Evolutionary conservation across 2,113 vertebrate species (phyloP).

Genomic region (Australoheros scitulus): DNA sequence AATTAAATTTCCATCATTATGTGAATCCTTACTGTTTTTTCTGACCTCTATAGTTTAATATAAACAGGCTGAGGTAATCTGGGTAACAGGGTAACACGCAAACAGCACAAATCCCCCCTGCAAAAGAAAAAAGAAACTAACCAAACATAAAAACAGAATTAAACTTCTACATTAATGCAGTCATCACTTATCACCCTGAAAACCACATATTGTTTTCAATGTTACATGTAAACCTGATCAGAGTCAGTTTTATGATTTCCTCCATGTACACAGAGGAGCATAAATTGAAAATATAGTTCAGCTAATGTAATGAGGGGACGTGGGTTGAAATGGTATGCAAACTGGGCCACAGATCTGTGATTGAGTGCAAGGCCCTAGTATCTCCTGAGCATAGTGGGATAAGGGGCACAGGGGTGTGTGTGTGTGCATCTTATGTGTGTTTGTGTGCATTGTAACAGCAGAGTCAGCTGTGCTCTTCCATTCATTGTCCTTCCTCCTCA

Average conservation of each 20-base stretch:
- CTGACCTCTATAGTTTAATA: neutral
- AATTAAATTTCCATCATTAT: neutral
- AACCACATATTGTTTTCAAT: constrained; percentile 21
- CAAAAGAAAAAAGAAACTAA: neutral
- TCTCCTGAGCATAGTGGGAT: constrained; percentile 67
- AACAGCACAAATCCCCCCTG: constrained; percentile 15
- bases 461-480: constrained; percentile 24
- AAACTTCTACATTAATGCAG: constrained; percentile 23
- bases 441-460: constrained; percentile 27
- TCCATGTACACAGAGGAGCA: neutral
- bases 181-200: constrained; percentile 15
- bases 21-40: neutral
- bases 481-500: constrained; percentile 90
- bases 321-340: constrained; percentile 51
- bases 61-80: constrained; percentile 7
- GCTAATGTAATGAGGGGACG: constrained; percentile 35
- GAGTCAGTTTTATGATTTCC: constrained; percentile 60
- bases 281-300: constrained; percentile 48
- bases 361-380: constrained; percentile 48
- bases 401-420: constrained; percentile 58
- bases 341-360: constrained; percentile 50
- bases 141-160: constrained; percentile 15
- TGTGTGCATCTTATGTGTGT: constrained; percentile 7
- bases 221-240: constrained; percentile 39
- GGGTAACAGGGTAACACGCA: constrained; percentile 42